A percentile compares a stretch with the other conserved stretches of the same genome.
These are phyloP conservation scores for Argynnis bischoffii DNA, from an alignment of 2,888 invertebrate species.

Conservation along the genomic window DNA sequence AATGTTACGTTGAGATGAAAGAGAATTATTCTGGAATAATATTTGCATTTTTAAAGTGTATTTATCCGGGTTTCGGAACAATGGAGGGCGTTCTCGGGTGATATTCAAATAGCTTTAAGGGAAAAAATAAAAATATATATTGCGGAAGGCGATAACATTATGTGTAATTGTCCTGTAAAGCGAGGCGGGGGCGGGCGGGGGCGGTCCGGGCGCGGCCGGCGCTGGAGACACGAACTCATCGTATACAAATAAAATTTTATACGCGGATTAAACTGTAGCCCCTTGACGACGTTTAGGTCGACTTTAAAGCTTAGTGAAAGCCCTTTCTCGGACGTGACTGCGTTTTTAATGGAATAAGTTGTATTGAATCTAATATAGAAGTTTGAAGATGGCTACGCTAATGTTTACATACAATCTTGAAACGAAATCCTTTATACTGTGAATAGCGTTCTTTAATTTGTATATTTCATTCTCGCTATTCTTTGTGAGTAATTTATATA, in stretches of 20 bases:
- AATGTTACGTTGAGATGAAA: constrained; percentile 25
- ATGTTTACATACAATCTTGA: neutral
- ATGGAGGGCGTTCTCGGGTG: constrained; percentile 7
- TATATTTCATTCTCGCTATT: too few relatives aligned
- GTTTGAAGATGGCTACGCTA: neutral
- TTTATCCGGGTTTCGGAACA: constrained; percentile 18
- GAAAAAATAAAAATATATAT: constrained; percentile 17
- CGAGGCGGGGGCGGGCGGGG: neutral
- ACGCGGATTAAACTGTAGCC: neutral
- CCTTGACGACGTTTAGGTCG: constrained; percentile 6
- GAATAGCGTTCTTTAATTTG: too few relatives aligned
- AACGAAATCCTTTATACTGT: too few relatives aligned
- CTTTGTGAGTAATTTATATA: too few relatives aligned
- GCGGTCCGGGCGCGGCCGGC: neutral
- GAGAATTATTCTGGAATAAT: constrained; percentile 22
- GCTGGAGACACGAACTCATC: neutral
- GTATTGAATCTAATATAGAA: constrained; percentile 4
- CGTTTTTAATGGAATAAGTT: constrained; percentile 5
- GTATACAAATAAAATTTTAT: constrained; percentile 12
- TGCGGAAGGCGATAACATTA: constrained; percentile 15
- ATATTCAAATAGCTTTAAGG: constrained; percentile 11
- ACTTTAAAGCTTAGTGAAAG: constrained; percentile 5
- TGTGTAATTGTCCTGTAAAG: constrained; percentile 23
- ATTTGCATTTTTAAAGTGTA: constrained; percentile 31
- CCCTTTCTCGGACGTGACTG: constrained; percentile 8